phyloP scores from a whole-genome alignment of 2,797 vertebrate genomes.

The Syndactyla subalaris region DNA sequence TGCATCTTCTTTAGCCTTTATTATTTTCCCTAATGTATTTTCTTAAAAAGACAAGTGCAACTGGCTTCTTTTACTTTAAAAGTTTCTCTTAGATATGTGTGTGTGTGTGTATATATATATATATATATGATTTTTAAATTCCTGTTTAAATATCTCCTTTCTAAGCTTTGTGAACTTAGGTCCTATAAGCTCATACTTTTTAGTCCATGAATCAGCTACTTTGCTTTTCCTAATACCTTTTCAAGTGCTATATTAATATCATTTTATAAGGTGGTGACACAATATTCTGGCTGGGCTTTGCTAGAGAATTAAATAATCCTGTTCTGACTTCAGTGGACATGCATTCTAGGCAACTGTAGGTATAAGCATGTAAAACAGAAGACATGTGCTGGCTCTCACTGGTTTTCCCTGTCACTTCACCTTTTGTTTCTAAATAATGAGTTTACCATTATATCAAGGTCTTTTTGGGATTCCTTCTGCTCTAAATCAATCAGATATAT shows the following conservation, averaged over 20 bases:
- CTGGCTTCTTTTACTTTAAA: background rate
- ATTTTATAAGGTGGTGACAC: conserved; percentile 66
- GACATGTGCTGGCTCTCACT: background rate
- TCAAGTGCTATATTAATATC: conserved; percentile 65
- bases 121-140: conserved; percentile 3
- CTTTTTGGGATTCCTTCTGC: background rate
- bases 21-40: background rate
- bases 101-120: background rate
- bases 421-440: background rate
- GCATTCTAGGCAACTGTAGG: background rate
- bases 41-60: background rate
- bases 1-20: background rate
- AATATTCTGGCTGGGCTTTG: conserved; percentile 50
- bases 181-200: conserved; percentile 51
- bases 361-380: background rate
- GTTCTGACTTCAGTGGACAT: conserved; percentile 37
- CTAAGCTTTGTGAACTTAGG: conserved; percentile 22
- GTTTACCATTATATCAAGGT: background rate
- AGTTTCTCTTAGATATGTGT: background rate
- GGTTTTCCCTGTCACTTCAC: background rate
- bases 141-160: conserved; percentile 12
- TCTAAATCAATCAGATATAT: background rate
- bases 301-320: conserved; percentile 42
- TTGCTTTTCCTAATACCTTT: conserved; percentile 58
- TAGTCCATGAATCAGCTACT: conserved; percentile 28